Percentiles rank a stretch among this genome's conserved stretches.
phyloP scores from a whole-genome alignment of 2,797 vertebrate species.

The Sebastolobus altivelis region DNA sequence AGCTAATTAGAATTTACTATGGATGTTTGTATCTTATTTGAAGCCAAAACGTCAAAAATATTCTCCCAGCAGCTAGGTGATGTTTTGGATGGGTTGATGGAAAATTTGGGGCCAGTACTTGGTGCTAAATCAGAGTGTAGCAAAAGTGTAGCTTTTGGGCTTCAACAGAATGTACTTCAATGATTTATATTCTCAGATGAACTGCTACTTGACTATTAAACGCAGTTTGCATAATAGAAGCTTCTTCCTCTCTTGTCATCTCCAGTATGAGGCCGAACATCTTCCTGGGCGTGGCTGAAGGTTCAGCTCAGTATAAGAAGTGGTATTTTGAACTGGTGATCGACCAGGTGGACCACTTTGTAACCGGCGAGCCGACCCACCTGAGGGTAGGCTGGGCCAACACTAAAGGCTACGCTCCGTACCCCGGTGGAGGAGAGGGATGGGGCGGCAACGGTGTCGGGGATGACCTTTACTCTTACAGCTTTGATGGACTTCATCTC shows the following conservation, averaged over 20 bases:
- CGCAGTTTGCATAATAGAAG: neutral
- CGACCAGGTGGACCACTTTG: slow-evolving; percentile 96
- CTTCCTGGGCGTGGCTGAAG: slow-evolving; percentile 95
- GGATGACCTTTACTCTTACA: slow-evolving; percentile 96
- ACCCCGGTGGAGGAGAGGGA: slow-evolving; percentile 97
- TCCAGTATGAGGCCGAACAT: slow-evolving; percentile 96
- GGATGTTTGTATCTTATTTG: neutral
- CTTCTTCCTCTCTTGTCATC: slow-evolving; percentile 10
- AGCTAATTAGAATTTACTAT: neutral
- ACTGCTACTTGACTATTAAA: neutral
- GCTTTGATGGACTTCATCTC: slow-evolving; percentile 97
- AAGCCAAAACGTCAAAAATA: neutral
- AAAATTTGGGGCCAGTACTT: neutral
- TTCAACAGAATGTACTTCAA: neutral
- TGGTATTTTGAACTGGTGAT: slow-evolving; percentile 99
- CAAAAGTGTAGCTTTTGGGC: neutral
- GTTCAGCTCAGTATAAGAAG: slow-evolving; percentile 98
- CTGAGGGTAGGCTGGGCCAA: slow-evolving; percentile 97
- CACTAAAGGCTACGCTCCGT: slow-evolving; percentile 96
- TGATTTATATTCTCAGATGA: neutral
- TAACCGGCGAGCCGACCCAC: slow-evolving; percentile 94
- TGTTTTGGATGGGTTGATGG: neutral
- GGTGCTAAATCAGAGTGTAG: neutral
- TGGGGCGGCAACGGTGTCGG: slow-evolving; percentile 98
- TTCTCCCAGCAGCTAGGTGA: neutral